Conservation (phyloP, 2,797 vertebrate species). For the Acrossocheilus wenchowensis region DNA sequence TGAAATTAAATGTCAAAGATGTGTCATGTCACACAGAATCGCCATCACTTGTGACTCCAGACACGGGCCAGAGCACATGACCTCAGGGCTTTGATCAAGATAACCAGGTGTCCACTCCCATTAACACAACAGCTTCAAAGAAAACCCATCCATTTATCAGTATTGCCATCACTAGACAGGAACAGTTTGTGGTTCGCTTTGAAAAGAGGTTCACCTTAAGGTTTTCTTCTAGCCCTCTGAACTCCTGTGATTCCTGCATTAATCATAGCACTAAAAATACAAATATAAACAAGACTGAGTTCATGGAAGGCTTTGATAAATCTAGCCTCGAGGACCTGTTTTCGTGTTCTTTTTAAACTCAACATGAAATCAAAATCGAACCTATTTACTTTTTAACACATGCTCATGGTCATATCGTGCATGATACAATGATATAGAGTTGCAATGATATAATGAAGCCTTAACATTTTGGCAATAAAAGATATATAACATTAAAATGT, state of each 20-base stretch:
- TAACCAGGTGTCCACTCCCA: conserved; percentile 45
- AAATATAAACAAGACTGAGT: not conserved
- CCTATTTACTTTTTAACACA: not conserved
- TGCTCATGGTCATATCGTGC: not conserved
- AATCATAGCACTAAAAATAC: not conserved
- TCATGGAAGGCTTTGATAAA: not conserved
- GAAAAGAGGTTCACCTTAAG: not conserved
- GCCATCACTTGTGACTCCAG: conserved; percentile 26
- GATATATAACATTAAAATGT: not conserved
- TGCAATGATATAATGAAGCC: not conserved
- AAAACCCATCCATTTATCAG: conserved; percentile 35
- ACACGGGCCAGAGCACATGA: conserved; percentile 8
- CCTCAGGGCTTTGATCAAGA: conserved; percentile 46
- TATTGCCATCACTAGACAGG: conserved; percentile 2
- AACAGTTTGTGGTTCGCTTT: conserved; percentile 18
- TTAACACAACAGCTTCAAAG: conserved; percentile 38
- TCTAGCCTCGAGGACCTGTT: not conserved
- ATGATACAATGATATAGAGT: not conserved
- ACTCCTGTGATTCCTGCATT: conserved; percentile 8
- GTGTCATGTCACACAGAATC: conserved; percentile 44
- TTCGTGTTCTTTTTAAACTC: not conserved
- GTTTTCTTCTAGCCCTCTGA: not conserved
- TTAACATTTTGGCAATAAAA: not conserved
- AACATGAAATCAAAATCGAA: not conserved
- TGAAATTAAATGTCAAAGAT: conserved; percentile 48